A percentile compares a stretch with the other conserved stretches of the same genome.
These are phyloP conservation scores for Puma concolor DNA, from an alignment of 2,113 vertebrate species.

Conservation along the genomic window DNA sequence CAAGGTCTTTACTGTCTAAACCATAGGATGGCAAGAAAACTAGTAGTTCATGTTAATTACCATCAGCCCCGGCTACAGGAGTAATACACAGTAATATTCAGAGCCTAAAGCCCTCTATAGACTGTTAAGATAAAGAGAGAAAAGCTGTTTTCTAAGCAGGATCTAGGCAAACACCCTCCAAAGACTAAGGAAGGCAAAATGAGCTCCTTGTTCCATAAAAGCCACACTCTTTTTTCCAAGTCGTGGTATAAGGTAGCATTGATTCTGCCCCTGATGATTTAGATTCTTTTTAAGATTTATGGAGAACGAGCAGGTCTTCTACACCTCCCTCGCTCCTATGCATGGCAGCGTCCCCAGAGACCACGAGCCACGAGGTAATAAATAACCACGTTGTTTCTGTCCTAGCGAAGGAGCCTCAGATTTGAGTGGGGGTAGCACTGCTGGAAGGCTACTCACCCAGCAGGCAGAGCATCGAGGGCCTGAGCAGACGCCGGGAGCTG, in stretches of 20 bases:
- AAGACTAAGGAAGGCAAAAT: conserved; percentile 3
- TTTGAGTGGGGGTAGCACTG: neutral
- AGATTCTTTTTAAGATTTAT: conserved; percentile 64
- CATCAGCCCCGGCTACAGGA: neutral
- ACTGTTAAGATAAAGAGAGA: neutral
- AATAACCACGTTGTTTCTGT: neutral
- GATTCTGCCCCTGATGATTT: conserved; percentile 47
- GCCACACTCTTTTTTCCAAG: conserved; percentile 8
- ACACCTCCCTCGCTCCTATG: neutral
- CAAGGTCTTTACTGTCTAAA: neutral
- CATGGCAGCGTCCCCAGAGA: conserved; percentile 3
- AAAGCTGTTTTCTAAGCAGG: conserved; percentile 26
- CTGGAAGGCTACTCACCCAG: conserved; percentile 88
- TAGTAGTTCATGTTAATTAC: neutral
- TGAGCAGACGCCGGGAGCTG: conserved; percentile 76
- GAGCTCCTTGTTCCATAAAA: conserved; percentile 55
- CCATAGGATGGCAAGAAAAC: neutral
- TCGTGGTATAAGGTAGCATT: conserved; percentile 68
- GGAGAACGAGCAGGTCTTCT: conserved; percentile 13
- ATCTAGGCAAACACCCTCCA: neutral
- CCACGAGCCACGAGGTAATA: neutral
- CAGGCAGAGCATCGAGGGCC: conserved; percentile 89
- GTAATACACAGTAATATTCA: neutral
- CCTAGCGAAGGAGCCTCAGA: neutral
- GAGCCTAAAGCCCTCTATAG: neutral